A percentile compares a stretch with the other conserved stretches of the same genome.
Conservation (phyloP, 2,113 vertebrate species). For the Myotis lucifugus region DNA sequence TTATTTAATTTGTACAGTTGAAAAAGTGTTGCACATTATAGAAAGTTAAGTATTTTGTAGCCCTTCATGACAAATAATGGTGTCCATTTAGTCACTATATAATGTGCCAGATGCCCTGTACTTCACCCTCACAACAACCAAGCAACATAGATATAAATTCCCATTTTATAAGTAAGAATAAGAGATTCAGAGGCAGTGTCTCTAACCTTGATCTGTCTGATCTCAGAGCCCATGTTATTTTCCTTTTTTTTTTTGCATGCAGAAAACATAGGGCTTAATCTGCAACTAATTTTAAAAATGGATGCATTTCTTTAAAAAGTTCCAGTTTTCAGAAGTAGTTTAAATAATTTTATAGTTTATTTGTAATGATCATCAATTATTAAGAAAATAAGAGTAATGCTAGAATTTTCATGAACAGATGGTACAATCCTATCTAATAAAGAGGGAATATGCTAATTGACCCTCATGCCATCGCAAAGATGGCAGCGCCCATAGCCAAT, state of each 20-base stretch:
- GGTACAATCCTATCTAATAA: background rate
- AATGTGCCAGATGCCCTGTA: background rate
- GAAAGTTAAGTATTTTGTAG: conserved; percentile 2
- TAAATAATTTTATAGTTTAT: conserved; percentile 33
- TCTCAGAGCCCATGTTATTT: background rate
- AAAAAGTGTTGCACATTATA: background rate
- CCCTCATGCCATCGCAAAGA: too few species aligned
- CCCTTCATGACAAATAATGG: background rate
- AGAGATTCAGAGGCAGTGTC: background rate
- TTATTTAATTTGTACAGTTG: background rate
- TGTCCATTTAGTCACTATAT: background rate
- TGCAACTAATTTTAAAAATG: background rate
- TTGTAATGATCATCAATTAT: background rate
- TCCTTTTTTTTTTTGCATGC: background rate
- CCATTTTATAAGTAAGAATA: conserved; percentile 5
- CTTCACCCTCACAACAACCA: background rate
- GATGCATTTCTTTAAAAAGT: conserved; percentile 25
- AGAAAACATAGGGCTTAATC: background rate
- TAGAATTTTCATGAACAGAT: background rate
- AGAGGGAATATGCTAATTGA: too few species aligned
- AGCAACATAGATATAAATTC: background rate
- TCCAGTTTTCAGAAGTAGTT: background rate
- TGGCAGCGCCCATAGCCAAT: too few species aligned
- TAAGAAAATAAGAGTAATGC: background rate
- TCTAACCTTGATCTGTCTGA: background rate